Percentiles rank a stretch among this genome's conserved stretches.
Evolutionary conservation across 2,797 vertebrate species (phyloP).

Genomic region (Acanthurus lineatus): DNA sequence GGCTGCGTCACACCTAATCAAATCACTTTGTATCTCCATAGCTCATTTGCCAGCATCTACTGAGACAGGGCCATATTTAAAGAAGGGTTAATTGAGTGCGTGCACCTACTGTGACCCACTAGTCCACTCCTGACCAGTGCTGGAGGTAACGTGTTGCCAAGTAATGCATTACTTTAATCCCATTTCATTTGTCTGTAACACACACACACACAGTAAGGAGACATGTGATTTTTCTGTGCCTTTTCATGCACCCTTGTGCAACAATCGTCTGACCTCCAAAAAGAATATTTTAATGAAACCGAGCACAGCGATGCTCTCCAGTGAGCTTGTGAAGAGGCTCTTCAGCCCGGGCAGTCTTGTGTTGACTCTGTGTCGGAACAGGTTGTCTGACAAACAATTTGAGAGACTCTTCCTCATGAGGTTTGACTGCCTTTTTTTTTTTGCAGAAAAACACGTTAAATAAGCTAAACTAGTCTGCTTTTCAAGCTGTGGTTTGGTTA

Average conservation of each 20-base stretch:
- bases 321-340: too few relatives aligned
- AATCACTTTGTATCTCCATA: slow-evolving; percentile 58
- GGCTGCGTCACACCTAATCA: slow-evolving; percentile 58
- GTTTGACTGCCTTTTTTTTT: neutral
- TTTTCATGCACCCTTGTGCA: too few relatives aligned
- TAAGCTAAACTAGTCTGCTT: neutral
- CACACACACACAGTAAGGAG: too few relatives aligned
- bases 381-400: neutral
- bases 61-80: slow-evolving; percentile 43
- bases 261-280: too few relatives aligned
- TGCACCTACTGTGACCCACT: slow-evolving; percentile 40
- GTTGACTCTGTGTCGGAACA: too few relatives aligned
- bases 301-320: too few relatives aligned
- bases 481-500: neutral
- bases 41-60: slow-evolving; percentile 62
- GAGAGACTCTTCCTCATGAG: neutral
- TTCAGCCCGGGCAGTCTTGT: too few relatives aligned
- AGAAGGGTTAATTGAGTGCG: slow-evolving; percentile 71
- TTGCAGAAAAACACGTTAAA: neutral
- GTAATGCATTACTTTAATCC: too few relatives aligned
- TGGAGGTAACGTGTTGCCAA: too few relatives aligned
- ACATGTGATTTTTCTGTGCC: too few relatives aligned
- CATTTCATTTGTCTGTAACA: too few relatives aligned
- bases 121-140: slow-evolving; percentile 22
- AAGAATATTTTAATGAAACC: too few relatives aligned